Evolutionary conservation across 2,888 invertebrate species (phyloP), one percentile per base, ranked within the genome.

Genomic region (Cephus pulcher): DNA sequence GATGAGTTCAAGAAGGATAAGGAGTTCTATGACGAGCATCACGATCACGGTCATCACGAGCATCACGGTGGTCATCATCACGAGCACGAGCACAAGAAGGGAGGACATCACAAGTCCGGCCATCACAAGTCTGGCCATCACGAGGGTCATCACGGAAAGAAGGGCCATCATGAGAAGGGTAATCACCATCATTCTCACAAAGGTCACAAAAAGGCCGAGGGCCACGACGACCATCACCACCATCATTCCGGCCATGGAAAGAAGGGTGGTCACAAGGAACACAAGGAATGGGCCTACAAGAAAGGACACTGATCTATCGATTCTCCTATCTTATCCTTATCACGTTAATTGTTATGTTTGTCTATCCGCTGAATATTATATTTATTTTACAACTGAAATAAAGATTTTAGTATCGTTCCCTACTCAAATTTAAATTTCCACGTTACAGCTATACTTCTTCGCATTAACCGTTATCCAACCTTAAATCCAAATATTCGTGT

Each of bases 1-100:
- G 96, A 97, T 90, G 97, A 97, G 91, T 96, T 94, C 92, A 96
- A 96, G 90, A 97, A 97, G 91, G 95, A 97, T 87, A 97, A 97
- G 89, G 95, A 96, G 88, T 97, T 96, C 94, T 96, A 95, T 91
- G 97, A 97, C 85, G 97, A 97, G 91, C 95, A 96, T 86, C 96
- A 97, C 85, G 96, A 96, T 87, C 95, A 95, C 73, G 96, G 95
- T 0, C 96, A 96, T 85, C 96, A 96, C 90, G 96, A 96, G 89
- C 96, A 96, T 88, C 96, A 97, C 88, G 97, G 96, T 81, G 95
- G 94, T 68, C 95, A 95, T 90, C 95, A 96, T 88, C 96, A 97
- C 89, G 95, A 95, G 88, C 95, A 96, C 85, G 96, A 95, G 34
- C 95, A 96, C 92, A 96, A 96, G 92, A 96, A 97, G 92, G 97